Conservation (phyloP, 2,113 vertebrate genomes). For the Chionodraco myersi region DNA sequence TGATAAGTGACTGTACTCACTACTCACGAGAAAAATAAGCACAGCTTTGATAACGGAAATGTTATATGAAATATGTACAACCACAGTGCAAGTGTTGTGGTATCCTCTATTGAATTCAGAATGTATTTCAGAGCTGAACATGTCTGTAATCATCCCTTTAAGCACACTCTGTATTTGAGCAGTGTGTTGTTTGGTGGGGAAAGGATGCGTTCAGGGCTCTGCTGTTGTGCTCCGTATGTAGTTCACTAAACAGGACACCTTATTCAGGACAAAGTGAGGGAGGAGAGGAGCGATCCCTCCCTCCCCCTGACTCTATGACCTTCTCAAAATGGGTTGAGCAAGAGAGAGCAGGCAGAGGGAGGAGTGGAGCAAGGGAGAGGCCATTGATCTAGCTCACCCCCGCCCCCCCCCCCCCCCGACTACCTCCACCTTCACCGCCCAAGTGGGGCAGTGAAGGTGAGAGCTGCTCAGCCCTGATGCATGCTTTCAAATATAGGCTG, state of each 20-base stretch:
- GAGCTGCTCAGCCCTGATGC: slow-evolving; percentile 58
- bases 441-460: slow-evolving; percentile 75
- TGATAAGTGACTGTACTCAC: background rate
- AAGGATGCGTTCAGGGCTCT: slow-evolving; percentile 27
- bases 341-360: slow-evolving; percentile 54
- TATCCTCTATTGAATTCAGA: background rate
- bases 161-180: slow-evolving; percentile 15
- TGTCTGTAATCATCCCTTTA: slow-evolving; percentile 35
- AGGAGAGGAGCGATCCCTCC: slow-evolving; percentile 37
- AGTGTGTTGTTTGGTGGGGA: background rate
- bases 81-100: background rate
- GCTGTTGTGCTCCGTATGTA: slow-evolving; percentile 46
- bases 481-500: slow-evolving; percentile 29
- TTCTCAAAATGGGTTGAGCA: slow-evolving; percentile 74
- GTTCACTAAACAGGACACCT: slow-evolving; percentile 63
- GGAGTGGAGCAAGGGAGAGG: slow-evolving; percentile 56
- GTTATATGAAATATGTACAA: background rate
- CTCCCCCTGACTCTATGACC: slow-evolving; percentile 65
- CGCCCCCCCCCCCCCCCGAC: background rate
- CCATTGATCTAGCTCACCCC: slow-evolving; percentile 71
- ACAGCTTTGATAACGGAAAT: background rate
- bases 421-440: slow-evolving; percentile 20
- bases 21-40: background rate
- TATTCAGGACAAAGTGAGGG: slow-evolving; percentile 64
- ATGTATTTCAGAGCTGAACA: background rate